Evolutionary conservation across 1,140 invertebrate species (phyloP).

Genomic region (Bombus sibiricus): DNA sequence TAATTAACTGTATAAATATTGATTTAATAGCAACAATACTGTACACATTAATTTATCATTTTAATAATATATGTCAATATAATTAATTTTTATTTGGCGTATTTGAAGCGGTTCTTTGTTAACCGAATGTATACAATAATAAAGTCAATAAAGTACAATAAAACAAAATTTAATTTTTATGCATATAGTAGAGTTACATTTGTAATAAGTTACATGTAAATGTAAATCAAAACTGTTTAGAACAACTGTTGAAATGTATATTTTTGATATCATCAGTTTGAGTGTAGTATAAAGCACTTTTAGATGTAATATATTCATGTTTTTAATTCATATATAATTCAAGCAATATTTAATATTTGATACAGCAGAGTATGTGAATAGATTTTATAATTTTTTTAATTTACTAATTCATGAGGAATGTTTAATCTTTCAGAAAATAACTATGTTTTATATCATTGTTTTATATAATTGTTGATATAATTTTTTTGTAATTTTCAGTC

Average conservation of each 20-base stretch:
- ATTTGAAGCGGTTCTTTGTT: background rate
- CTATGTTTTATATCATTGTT: background rate
- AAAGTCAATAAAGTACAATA: too few relatives aligned
- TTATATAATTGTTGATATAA: background rate
- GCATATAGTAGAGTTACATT: background rate
- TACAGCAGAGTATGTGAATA: background rate
- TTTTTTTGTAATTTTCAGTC: slow-evolving; percentile 15
- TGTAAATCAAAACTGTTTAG: background rate
- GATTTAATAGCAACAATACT: background rate
- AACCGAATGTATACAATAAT: background rate
- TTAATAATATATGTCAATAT: background rate
- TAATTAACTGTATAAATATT: background rate
- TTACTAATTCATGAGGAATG: background rate
- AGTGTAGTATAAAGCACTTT: background rate
- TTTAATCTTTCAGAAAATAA: background rate
- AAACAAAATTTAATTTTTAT: background rate
- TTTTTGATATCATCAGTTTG: background rate
- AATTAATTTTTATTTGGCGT: background rate
- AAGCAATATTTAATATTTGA: background rate
- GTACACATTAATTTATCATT: background rate
- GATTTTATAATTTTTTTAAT: background rate
- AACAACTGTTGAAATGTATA: background rate
- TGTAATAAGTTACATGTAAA: background rate
- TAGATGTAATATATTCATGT: background rate
- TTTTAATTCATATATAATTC: background rate